Evolutionary conservation across 2,888 invertebrate genomes (phyloP).

Genomic region (Nineta flava): DNA sequence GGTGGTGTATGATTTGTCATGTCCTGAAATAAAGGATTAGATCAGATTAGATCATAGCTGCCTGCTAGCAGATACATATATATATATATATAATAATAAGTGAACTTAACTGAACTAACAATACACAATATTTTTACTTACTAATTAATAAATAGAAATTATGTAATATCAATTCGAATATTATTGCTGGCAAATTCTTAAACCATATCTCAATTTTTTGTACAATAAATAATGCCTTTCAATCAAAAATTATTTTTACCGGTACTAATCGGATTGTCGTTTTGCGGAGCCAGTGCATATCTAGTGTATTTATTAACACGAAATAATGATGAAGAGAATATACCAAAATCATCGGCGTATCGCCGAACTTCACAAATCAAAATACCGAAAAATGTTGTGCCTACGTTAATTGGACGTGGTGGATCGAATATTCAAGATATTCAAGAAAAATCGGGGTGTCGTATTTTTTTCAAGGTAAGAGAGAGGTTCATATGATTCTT

Average conservation of each 20-base stretch:
- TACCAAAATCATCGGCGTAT: slow-evolving; percentile 20
- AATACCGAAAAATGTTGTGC: slow-evolving; percentile 45
- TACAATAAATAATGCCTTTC: slow-evolving; percentile 9
- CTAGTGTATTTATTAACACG: slow-evolving; percentile 51
- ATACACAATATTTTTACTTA: too few relatives aligned
- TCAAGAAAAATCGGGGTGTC: slow-evolving; percentile 54
- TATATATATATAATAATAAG: too few relatives aligned
- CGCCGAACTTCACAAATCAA: slow-evolving; percentile 37
- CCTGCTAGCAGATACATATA: too few relatives aligned
- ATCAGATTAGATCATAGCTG: too few relatives aligned
- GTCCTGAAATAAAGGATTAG: too few relatives aligned
- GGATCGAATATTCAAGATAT: slow-evolving; percentile 64
- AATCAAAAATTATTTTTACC: slow-evolving; percentile 27
- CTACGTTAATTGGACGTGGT: slow-evolving; percentile 53
- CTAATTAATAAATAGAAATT: too few relatives aligned
- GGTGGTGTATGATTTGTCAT: too few relatives aligned
- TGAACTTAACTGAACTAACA: too few relatives aligned
- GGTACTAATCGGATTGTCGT: slow-evolving; percentile 44
- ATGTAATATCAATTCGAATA: too few relatives aligned
- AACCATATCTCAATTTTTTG: background rate
- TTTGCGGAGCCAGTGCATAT: slow-evolving; percentile 52
- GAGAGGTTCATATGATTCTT: too few relatives aligned
- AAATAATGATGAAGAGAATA: slow-evolving; percentile 38
- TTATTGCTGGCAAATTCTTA: too few relatives aligned
- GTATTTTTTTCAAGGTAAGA: slow-evolving; percentile 27